These are phyloP conservation scores for Cephus nigrinus DNA, from an alignment of 2,888 invertebrate species.

Conservation along the genomic window DNA sequence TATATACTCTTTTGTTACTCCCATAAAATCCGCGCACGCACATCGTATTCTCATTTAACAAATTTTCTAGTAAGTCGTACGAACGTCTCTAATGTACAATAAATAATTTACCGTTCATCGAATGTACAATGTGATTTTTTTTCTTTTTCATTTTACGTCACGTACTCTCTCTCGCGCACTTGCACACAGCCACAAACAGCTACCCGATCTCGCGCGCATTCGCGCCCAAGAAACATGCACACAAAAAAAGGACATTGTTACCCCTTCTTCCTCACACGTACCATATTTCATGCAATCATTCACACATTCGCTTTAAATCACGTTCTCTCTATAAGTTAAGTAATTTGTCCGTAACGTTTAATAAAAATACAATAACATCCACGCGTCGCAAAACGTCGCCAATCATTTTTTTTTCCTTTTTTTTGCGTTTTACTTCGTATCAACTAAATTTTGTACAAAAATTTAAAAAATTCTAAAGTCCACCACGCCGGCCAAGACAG, in stretches of 20 bases:
- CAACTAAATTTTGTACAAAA: constrained; percentile 54
- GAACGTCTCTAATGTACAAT: constrained; percentile 56
- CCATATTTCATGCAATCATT: neutral
- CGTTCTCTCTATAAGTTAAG: constrained; percentile 41
- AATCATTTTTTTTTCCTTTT: neutral
- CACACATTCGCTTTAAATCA: neutral
- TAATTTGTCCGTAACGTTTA: constrained; percentile 52
- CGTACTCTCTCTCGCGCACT: constrained; percentile 1
- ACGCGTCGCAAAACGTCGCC: constrained; percentile 1
- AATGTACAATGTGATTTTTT: constrained; percentile 52
- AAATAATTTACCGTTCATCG: constrained; percentile 59
- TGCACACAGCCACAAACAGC: neutral
- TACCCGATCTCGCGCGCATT: neutral
- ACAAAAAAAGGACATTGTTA: neutral
- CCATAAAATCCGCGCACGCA: constrained; percentile 25
- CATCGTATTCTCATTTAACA: constrained; percentile 29
- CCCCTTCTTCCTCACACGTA: constrained; percentile 5
- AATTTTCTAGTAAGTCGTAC: constrained; percentile 45
- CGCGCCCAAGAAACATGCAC: neutral
- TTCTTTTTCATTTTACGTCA: constrained; percentile 26
- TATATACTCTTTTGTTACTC: constrained; percentile 28
- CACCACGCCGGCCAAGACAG: neutral
- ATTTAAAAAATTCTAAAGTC: constrained; percentile 30
- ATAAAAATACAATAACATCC: constrained; percentile 4
- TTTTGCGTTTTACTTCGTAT: constrained; percentile 14